phyloP scores from a whole-genome alignment of 2,797 vertebrate species.

The Cynodonichthys magdalenae region DNA sequence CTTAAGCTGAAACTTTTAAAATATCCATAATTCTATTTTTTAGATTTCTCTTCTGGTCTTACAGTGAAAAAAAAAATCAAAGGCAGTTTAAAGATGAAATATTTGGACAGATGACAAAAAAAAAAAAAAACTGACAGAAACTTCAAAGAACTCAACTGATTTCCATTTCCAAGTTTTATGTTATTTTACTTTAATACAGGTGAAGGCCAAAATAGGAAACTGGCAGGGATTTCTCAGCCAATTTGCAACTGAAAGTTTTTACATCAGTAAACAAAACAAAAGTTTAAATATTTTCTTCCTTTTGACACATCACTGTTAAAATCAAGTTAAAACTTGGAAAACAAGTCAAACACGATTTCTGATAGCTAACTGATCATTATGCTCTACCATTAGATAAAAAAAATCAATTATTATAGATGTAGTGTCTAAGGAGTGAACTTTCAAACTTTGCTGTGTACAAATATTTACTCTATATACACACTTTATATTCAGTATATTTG shows the following conservation, averaged over 20 bases:
- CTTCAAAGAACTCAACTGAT: constrained; percentile 14
- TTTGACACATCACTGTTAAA: constrained; percentile 32
- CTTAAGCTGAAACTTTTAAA: constrained; percentile 40
- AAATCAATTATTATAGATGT: constrained; percentile 19
- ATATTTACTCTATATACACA: constrained; percentile 25
- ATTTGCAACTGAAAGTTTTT: constrained; percentile 5
- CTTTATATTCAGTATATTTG: constrained; percentile 27
- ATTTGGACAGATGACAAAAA: constrained; percentile 49
- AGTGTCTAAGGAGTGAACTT: constrained; percentile 16
- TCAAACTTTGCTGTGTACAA: constrained; percentile 31
- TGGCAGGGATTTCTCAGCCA: constrained; percentile 36
- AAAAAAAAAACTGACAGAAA: constrained; percentile 35
- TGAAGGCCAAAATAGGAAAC: constrained; percentile 23
- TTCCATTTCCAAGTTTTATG: constrained; percentile 39
- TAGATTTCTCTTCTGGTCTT: constrained; percentile 44
- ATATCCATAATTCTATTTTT: constrained; percentile 45
- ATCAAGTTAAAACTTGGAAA: constrained; percentile 39
- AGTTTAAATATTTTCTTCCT: no score
- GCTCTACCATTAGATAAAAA: constrained; percentile 17
- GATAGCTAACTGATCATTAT: constrained; percentile 25
- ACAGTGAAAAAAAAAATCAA: constrained; percentile 55
- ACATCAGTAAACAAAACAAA: constrained; percentile 41
- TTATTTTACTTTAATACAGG: constrained; percentile 35
- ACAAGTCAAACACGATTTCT: constrained; percentile 31
- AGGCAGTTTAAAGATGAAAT: constrained; percentile 55